Evolutionary conservation across 2,888 invertebrate species (phyloP), one percentile per base, ranked within the genome.

Genomic region (Luperina testacea): DNA sequence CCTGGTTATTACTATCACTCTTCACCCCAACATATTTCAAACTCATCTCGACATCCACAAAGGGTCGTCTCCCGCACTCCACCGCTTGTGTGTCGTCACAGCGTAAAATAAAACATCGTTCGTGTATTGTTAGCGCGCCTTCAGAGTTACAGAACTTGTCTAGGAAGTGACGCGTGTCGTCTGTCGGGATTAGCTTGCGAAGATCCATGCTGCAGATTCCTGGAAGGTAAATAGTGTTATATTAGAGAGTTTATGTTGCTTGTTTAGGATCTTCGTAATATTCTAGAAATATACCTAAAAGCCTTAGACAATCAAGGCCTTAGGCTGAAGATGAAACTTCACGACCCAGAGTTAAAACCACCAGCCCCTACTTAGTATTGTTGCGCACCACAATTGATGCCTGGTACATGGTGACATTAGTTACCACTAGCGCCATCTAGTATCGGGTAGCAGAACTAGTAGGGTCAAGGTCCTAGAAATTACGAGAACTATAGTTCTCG

Each of bases 121-220:
- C 97, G 70, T 95, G 94, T 70, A 97, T 94, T 7, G 94, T 93
- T n/a, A 97, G 88, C 1, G 94, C 89, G 0, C 90, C 91, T 0
- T 93, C 93, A 0, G 83, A 83, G 84, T 95, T 95, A 85, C 96
- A 95, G 88, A 95, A 95, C 45, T 90, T 93, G 5, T 91, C 90
- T 5, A 95, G 38, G 84, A 97, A 97, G 51, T 94, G 91, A 0
- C 93, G 75, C 0, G 95, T 84, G 86, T 94, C 93, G 11, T 96
- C 95, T 0, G 95, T 95, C 0, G 97, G 95, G 1, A 97, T 91
- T 38, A 97, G 89, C 67, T 97, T 95, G 38, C 96, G 95, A 1
- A 97, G 94, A 84, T 97, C 97, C 89, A 97, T 91, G 88, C 97
- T 96, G 92, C 96, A 96, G 53, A 96, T 93, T 15, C 97, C 97